Evolutionary conservation across 2,888 invertebrate species (phyloP), one percentile per base, ranked within the genome.

Genomic region (Eupithecia dodoneata): DNA sequence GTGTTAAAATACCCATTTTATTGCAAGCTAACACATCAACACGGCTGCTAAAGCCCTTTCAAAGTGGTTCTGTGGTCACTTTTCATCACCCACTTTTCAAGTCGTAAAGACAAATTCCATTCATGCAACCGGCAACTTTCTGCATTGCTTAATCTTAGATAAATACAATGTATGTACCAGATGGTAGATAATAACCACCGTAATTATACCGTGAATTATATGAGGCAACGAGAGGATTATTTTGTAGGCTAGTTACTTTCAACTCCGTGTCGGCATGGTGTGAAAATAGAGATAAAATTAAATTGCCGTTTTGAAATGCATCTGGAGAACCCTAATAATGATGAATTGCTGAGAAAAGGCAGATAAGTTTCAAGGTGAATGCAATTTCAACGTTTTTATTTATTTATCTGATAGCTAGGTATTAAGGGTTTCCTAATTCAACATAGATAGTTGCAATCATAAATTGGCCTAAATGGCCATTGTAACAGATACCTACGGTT

Each of bases 201-300:
- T 77, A 81, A 82, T 81, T 82, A 82, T 79, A 79, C 73, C 72
- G 74, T 73, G 77, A 76, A 79, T 80, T 80, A 79, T 72, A 78
- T 81, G 82, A 80, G 63, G 81, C 79, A 82, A 81, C 78, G 59
- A 63, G 77, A 72, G 78, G 78, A 81, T 76, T 74, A 70, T 80
- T 81, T 80, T 80, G 80, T 81, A 80, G 83, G 83, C 79, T 81
- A 81, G 78, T 76, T 77, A 81, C 81, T 83, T 83, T 83, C 81
- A 76, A 80, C 78, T 79, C 71, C 73, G 75, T 77, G 79, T 55
- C 30, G 44, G 71, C 52, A 78, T 74, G 52, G 52, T 55, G 81
- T 81, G 80, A 81, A 81, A 80, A 77, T 72, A 71, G 47, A 69
- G 67, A 78, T 77, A 73, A 76, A 73, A 76, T 72, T 74, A 71